phyloP scores from a whole-genome alignment of 2,113 vertebrate genomes.

The Alexandromys fortis region DNA sequence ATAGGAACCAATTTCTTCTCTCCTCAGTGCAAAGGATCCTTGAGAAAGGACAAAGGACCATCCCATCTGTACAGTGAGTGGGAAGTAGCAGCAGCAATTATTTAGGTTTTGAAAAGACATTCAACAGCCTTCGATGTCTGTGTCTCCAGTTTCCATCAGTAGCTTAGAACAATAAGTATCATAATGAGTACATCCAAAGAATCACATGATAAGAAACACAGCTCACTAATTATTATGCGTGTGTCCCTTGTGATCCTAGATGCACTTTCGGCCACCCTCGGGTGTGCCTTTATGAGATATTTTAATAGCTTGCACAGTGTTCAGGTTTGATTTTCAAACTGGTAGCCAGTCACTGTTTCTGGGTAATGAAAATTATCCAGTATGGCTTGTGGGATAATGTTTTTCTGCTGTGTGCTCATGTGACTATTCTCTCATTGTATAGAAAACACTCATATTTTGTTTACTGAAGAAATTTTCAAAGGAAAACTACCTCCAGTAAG shows the following conservation, averaged over 20 bases:
- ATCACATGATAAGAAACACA: background rate
- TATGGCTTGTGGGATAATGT: background rate
- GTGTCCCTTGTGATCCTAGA: background rate
- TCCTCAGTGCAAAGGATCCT: background rate
- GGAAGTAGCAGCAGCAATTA: background rate
- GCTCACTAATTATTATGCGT: background rate
- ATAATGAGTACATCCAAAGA: background rate
- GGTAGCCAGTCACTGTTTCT: background rate
- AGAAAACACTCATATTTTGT: background rate
- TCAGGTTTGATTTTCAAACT: background rate
- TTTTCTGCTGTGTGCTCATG: background rate
- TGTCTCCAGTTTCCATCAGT: background rate
- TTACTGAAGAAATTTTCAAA: background rate
- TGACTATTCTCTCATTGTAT: background rate
- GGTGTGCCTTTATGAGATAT: background rate
- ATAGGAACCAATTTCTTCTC: no score
- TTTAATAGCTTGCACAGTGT: background rate
- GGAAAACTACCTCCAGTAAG: background rate
- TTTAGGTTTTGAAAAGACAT: background rate
- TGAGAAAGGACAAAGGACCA: background rate
- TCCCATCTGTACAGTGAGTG: background rate
- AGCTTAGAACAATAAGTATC: background rate
- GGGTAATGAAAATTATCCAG: background rate
- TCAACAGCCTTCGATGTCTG: background rate
- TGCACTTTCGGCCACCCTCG: background rate